phyloP scores from a whole-genome alignment of 2,888 invertebrate genomes.

The Ligdia adustata region DNA sequence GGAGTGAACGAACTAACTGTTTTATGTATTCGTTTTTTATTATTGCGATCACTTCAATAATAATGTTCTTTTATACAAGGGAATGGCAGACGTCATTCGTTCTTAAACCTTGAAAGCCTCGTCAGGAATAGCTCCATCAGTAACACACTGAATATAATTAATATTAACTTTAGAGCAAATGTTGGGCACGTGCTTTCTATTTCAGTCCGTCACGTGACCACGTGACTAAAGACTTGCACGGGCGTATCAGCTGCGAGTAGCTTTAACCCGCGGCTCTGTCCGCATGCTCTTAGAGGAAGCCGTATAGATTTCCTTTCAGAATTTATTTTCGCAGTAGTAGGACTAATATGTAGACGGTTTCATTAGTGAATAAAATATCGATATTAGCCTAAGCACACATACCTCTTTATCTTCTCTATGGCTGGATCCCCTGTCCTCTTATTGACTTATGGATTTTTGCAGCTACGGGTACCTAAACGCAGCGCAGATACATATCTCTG shows the following conservation, averaged over 20 bases:
- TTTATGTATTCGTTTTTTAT: neutral
- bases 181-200: neutral
- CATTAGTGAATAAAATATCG: neutral
- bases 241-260: no score
- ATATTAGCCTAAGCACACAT: neutral
- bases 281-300: neutral
- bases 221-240: neutral
- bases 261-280: no score
- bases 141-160: neutral
- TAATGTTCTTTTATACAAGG: neutral
- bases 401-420: no score
- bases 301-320: neutral
- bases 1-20: neutral
- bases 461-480: no score
- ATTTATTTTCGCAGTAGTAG: neutral
- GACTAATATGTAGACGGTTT: neutral
- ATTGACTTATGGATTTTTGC: no score
- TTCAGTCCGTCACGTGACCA: neutral
- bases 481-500: no score
- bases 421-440: no score
- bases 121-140: neutral
- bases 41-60: neutral
- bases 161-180: neutral
- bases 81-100: no score
- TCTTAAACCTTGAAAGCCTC: no score